A percentile compares a stretch with the other conserved stretches of the same genome.
These are phyloP conservation scores for Alethe diademata DNA, from an alignment of 2,113 vertebrate genomes.

Conservation along the genomic window DNA sequence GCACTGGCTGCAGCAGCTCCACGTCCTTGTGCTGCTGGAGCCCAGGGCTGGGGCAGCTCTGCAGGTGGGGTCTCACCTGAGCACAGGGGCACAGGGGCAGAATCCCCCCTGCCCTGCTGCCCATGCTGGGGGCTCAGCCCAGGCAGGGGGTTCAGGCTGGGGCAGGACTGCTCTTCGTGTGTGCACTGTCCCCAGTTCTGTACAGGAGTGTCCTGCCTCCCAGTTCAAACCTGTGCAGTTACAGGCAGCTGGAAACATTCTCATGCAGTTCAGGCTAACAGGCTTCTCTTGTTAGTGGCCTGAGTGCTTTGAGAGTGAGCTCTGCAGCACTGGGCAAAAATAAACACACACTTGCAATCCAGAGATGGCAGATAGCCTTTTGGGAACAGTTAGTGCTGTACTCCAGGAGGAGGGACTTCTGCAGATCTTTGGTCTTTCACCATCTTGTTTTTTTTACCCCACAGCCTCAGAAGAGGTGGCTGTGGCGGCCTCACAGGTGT, in stretches of 20 bases:
- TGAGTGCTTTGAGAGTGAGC: not conserved
- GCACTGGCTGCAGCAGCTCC: rapidly evolving
- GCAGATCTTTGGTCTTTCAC: not conserved
- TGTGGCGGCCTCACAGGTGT: not conserved
- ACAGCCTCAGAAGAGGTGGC: too few relatives aligned
- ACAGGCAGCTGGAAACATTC: too few relatives aligned
- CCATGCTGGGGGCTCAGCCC: not conserved
- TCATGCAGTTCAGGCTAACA: too few relatives aligned
- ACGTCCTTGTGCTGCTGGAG: not conserved
- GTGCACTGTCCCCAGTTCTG: not conserved
- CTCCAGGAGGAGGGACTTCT: not conserved
- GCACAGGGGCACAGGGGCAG: not conserved
- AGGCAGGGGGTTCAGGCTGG: rapidly evolving
- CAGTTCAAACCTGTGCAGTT: not conserved
- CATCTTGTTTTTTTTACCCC: not conserved
- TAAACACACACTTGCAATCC: not conserved
- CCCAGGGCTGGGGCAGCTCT: not conserved
- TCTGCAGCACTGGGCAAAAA: not conserved
- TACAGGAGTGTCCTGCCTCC: rapidly evolving
- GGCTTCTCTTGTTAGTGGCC: too few relatives aligned
- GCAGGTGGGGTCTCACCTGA: not conserved
- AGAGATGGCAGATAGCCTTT: rapidly evolving
- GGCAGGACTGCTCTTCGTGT: not conserved
- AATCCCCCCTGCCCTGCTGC: not conserved
- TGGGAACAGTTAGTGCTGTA: not conserved